These are phyloP conservation scores for Apeira syringaria DNA, from an alignment of 2,888 invertebrate species.

Conservation along the genomic window DNA sequence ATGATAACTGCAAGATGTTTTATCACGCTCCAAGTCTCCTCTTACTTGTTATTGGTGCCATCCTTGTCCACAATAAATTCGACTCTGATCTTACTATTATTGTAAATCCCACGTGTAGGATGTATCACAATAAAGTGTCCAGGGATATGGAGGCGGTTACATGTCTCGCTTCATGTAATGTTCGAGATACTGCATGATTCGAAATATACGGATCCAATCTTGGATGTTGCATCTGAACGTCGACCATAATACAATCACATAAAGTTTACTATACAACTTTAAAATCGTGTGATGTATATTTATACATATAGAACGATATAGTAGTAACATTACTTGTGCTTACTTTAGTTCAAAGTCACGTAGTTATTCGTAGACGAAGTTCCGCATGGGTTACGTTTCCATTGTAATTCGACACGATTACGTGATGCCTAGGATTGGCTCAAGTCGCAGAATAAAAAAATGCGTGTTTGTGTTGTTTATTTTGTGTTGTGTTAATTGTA, in stretches of 20 bases:
- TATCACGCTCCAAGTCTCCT: conserved; percentile 7
- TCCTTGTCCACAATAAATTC: conserved; percentile 25
- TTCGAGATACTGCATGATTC: conserved; percentile 30
- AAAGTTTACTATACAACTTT: conserved; percentile 25
- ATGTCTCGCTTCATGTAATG: conserved; percentile 27
- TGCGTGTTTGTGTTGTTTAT: not conserved
- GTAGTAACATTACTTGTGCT: conserved; percentile 17
- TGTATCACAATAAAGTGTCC: conserved; percentile 32
- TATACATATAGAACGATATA: conserved; percentile 4
- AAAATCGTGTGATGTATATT: conserved; percentile 12
- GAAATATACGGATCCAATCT: conserved; percentile 9
- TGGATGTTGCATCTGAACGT: conserved; percentile 14
- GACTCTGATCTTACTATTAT: conserved; percentile 24
- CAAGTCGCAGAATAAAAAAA: not conserved
- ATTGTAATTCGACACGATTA: conserved; percentile 40
- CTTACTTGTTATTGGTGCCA: conserved; percentile 21
- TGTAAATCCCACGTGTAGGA: conserved; percentile 29
- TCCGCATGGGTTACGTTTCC: conserved; percentile 43
- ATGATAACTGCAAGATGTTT: too few relatives aligned
- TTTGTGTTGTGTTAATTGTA: too few relatives aligned
- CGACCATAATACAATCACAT: conserved; percentile 22
- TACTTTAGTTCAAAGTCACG: conserved; percentile 44
- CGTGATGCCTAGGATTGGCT: conserved; percentile 15
- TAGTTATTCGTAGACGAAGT: conserved; percentile 41
- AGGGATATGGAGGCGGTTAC: conserved; percentile 31